These are phyloP conservation scores for Larimichthys crocea DNA, from an alignment of 2,113 vertebrate genomes.

Conservation along the genomic window DNA sequence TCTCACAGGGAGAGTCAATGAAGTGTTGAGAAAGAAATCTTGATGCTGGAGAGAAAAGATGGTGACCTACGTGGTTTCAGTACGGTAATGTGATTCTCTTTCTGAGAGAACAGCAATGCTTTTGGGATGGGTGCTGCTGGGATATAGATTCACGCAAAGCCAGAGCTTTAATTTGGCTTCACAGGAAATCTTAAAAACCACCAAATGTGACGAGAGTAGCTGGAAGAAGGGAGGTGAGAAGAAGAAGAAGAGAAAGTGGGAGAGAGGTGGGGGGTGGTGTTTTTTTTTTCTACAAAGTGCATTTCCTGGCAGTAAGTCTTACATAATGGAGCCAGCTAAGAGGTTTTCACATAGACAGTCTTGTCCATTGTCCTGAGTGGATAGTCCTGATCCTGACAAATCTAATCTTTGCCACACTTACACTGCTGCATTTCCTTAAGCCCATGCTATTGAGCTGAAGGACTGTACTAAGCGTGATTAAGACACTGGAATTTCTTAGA, in stretches of 20 bases:
- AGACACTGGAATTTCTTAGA: slow-evolving; percentile 4
- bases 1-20: slow-evolving; percentile 3
- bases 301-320: slow-evolving; percentile 61
- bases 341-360: background rate
- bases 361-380: slow-evolving; percentile 49
- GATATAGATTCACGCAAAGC: background rate
- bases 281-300: slow-evolving; percentile 40
- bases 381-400: slow-evolving; percentile 48
- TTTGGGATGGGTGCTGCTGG: too few species aligned
- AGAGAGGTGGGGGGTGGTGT: background rate
- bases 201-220: background rate
- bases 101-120: background rate
- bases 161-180: background rate
- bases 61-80: slow-evolving; percentile 38
- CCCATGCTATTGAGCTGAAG: slow-evolving; percentile 31
- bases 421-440: slow-evolving; percentile 36
- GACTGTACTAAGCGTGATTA: slow-evolving; percentile 28
- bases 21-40: background rate
- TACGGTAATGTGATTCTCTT: slow-evolving; percentile 21
- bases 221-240: background rate
- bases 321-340: too few species aligned
- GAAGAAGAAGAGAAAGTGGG: background rate
- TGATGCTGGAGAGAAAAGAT: slow-evolving; percentile 1
- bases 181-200: background rate
- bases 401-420: slow-evolving; percentile 48